Evolutionary conservation across 2,888 invertebrate genomes (phyloP), one percentile per base, ranked within the genome.

Genomic region (Acronicta leporina): DNA sequence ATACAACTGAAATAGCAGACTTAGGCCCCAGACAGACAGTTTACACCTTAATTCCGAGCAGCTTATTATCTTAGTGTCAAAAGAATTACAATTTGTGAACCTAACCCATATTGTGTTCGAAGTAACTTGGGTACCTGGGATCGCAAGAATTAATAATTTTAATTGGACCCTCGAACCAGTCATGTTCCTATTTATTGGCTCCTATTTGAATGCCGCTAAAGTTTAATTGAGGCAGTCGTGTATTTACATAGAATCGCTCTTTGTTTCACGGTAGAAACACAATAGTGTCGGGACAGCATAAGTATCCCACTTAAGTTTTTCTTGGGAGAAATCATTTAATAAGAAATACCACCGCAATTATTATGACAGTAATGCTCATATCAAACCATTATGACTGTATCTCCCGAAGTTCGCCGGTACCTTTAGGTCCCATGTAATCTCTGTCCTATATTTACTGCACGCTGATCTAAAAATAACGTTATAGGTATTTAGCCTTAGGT

Each of bases 101-200:
- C 54, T 35, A 52, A 43, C 58, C 11, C 44, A 54, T 50, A 55
- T 57, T 65, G 42, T 64, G 42, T 64, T 49, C 11, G 40, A 70
- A 52, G 33, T 52, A 58, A 64, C 46, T 75, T 64, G 51, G 59
- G 46, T 63, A 59, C 65, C 62, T 67, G 52, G 58, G 42, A 51
- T 54, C 38, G 51, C 33, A 63, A 58, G 60, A 72, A 68, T 69
- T 69, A 68, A 77, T 75, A n/a, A 69, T 68, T 75, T 76, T 69
- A 77, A 77, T 73, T 75, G 67, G 61, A 50, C 64, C 30, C 57
- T 56, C 59, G 59, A 68, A 65, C 49, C 53, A 25, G 63, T 38
- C 55, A 73, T 58, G 46, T 45, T 14, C 49, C 66, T 75, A 77
- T 77, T 77, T 73, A 77, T 76, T 25, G 67, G 63, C 68, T 77